phyloP scores from a whole-genome alignment of 2,797 vertebrate genomes.

The Clarias pachynema region DNA sequence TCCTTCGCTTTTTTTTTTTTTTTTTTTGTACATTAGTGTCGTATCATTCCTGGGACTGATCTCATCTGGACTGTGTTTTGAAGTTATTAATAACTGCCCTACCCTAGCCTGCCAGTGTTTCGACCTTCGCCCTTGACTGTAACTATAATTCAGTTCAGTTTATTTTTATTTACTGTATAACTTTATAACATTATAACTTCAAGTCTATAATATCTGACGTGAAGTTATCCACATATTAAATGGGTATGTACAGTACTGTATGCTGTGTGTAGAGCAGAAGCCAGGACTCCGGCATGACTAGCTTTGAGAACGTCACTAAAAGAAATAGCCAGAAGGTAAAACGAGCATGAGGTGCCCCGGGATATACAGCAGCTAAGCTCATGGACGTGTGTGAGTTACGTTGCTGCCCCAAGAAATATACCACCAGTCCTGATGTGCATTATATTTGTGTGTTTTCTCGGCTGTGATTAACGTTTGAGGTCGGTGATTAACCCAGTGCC shows the following conservation, averaged over 20 bases:
- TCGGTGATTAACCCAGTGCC: constrained; percentile 14
- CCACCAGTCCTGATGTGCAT: constrained; percentile 17
- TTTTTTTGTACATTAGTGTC: not conserved
- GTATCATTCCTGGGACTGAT: not conserved
- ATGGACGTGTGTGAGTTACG: not conserved
- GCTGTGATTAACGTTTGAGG: constrained; percentile 30
- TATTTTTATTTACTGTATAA: not conserved
- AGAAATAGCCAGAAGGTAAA: not conserved
- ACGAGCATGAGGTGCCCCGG: not conserved
- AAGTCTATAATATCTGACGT: no score
- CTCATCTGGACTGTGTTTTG: no score
- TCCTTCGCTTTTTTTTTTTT: not conserved
- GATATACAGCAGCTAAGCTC: not conserved
- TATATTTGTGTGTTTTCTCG: not conserved
- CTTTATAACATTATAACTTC: no score
- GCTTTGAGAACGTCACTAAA: not conserved
- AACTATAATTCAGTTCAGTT: not conserved
- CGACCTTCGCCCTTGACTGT: not conserved
- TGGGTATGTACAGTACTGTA: no score
- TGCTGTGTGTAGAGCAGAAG: not conserved
- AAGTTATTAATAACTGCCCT: no score
- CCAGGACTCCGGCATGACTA: not conserved
- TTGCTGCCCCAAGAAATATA: not conserved
- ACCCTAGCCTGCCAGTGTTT: no score
- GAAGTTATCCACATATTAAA: no score